These are phyloP conservation scores for Ictidomys tridecemlineatus DNA, from an alignment of 2,113 vertebrate species.

Conservation along the genomic window DNA sequence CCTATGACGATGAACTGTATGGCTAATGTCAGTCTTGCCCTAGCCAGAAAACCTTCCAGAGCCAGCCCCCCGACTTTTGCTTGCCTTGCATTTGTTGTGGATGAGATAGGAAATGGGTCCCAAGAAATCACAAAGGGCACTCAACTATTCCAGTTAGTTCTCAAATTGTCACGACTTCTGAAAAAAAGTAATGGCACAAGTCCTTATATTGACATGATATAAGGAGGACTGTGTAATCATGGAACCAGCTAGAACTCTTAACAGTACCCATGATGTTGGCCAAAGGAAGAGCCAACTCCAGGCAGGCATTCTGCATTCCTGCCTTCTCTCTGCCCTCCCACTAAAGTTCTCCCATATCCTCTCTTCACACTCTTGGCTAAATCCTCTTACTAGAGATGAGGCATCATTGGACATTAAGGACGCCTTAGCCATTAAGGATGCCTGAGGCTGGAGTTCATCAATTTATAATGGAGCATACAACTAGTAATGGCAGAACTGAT, in stretches of 20 bases:
- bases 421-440: too few species aligned
- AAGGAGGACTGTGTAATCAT: background rate
- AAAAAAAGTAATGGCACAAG: background rate
- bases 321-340: background rate
- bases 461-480: background rate
- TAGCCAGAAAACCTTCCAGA: background rate
- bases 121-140: background rate
- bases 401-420: background rate
- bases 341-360: background rate
- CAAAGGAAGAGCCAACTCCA: background rate
- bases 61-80: background rate
- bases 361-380: background rate
- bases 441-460: background rate
- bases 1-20: background rate
- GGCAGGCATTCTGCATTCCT: background rate
- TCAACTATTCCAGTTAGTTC: background rate
- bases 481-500: background rate
- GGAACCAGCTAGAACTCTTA: background rate
- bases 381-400: background rate
- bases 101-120: background rate
- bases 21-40: background rate
- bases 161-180: rapidly evolving
- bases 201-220: background rate
- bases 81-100: background rate
- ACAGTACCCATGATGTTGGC: background rate